A percentile compares a stretch with the other conserved stretches of the same genome.
Conservation (phyloP, 2,113 vertebrate species). For the Aptenodytes forsteri region DNA sequence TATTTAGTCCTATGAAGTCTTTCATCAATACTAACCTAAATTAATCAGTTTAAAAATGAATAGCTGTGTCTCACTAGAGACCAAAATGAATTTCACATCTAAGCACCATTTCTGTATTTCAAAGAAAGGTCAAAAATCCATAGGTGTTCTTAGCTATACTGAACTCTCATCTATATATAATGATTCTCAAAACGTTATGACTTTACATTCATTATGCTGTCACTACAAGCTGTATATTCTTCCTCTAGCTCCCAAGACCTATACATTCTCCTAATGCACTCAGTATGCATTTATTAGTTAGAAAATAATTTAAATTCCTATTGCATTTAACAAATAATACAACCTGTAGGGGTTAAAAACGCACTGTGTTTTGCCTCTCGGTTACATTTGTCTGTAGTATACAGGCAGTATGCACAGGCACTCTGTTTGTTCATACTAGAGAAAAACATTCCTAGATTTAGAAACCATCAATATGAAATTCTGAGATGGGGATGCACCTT, state of each 20-base stretch:
- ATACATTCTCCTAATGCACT: not conserved
- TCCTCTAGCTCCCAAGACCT: not conserved
- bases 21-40: not conserved
- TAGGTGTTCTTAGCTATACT: not conserved
- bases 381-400: not conserved
- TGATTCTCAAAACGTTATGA: not conserved
- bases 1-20: not conserved
- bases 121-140: slow-evolving; percentile 28
- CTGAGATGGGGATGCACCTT: not conserved
- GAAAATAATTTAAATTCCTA: not conserved
- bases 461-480: not conserved
- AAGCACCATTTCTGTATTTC: slow-evolving; percentile 16
- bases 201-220: not conserved
- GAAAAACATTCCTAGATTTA: not conserved
- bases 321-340: not conserved
- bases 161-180: not conserved
- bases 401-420: not conserved
- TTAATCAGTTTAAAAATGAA: slow-evolving; percentile 11
- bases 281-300: not conserved
- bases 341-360: not conserved
- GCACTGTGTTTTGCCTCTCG: not conserved
- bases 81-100: slow-evolving; percentile 12
- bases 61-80: not conserved
- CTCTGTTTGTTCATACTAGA: not conserved
- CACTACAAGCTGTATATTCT: not conserved